Evolutionary conservation across 2,113 vertebrate genomes (phyloP).

Genomic region (Sebastes fasciatus): DNA sequence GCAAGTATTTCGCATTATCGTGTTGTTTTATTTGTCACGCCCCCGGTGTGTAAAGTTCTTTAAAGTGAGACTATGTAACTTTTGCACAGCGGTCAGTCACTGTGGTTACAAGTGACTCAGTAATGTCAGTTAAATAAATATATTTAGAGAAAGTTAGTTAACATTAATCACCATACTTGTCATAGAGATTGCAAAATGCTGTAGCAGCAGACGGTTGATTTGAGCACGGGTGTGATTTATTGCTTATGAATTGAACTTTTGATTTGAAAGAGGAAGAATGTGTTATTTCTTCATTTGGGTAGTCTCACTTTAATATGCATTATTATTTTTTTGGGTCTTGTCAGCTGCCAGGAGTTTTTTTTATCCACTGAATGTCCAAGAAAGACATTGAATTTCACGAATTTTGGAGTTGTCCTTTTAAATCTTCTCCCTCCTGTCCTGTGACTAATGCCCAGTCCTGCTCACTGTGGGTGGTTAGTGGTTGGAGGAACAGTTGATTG

Average conservation of each 20-base stretch:
- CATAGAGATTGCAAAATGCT: neutral
- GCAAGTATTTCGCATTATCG: too few relatives aligned
- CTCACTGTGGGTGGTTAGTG: neutral
- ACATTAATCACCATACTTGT: too few relatives aligned
- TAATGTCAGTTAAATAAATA: too few relatives aligned
- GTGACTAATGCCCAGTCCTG: neutral
- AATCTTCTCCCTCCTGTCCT: neutral
- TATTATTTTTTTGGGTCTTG: neutral
- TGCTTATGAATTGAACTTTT: neutral
- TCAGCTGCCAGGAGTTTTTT: neutral
- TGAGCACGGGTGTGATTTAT: too few relatives aligned
- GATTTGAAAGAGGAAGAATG: neutral
- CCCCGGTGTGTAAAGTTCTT: too few relatives aligned
- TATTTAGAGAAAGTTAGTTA: too few relatives aligned
- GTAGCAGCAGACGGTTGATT: neutral
- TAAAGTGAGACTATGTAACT: too few relatives aligned
- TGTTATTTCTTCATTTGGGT: neutral
- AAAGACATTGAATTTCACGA: neutral
- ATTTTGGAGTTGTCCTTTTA: neutral
- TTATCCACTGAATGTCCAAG: neutral
- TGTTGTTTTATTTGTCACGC: too few relatives aligned
- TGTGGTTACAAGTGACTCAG: too few relatives aligned
- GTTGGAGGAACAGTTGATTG: neutral
- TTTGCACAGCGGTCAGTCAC: too few relatives aligned
- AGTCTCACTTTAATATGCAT: neutral